These are phyloP conservation scores for Xenopus laevis DNA, from an alignment of 2,113 vertebrate species.

Conservation along the genomic window DNA sequence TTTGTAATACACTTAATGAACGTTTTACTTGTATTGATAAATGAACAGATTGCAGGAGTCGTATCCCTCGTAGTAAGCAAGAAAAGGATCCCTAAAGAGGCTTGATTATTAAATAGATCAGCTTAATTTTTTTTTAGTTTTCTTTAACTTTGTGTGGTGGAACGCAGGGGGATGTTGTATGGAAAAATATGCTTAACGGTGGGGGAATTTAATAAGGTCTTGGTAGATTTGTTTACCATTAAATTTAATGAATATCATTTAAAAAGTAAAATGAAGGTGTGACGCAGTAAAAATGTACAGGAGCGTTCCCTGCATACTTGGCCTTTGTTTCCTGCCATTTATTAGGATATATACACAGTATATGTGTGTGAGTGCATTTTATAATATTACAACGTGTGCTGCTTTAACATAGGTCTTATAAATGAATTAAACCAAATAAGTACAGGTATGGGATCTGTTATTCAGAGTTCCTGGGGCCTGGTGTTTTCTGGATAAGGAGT, in stretches of 20 bases:
- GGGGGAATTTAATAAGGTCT: background rate
- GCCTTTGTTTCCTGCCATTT: too few species aligned
- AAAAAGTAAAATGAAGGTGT: background rate
- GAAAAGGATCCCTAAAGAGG: slow-evolving; percentile 29
- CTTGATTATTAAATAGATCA: slow-evolving; percentile 34
- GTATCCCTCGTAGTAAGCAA: slow-evolving; percentile 31
- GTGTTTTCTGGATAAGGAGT: too few species aligned
- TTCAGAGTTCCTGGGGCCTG: too few species aligned
- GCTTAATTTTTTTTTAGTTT: slow-evolving; percentile 18
- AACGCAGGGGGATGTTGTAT: slow-evolving; percentile 6
- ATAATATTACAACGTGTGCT: too few species aligned
- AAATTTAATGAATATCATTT: slow-evolving; percentile 22
- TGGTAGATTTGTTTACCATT: background rate
- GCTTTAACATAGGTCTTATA: too few species aligned
- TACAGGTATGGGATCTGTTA: too few species aligned
- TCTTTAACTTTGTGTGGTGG: background rate
- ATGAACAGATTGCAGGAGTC: slow-evolving; percentile 32
- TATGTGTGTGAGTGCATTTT: too few species aligned
- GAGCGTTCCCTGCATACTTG: too few species aligned
- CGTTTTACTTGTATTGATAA: slow-evolving; percentile 32
- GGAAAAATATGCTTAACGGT: slow-evolving; percentile 17
- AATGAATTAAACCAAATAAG: too few species aligned
- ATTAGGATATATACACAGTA: too few species aligned
- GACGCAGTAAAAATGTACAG: background rate
- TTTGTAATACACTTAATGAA: slow-evolving; percentile 22